Evolutionary conservation across 2,888 invertebrate genomes (phyloP).

Genomic region (Euplexia lucipara): DNA sequence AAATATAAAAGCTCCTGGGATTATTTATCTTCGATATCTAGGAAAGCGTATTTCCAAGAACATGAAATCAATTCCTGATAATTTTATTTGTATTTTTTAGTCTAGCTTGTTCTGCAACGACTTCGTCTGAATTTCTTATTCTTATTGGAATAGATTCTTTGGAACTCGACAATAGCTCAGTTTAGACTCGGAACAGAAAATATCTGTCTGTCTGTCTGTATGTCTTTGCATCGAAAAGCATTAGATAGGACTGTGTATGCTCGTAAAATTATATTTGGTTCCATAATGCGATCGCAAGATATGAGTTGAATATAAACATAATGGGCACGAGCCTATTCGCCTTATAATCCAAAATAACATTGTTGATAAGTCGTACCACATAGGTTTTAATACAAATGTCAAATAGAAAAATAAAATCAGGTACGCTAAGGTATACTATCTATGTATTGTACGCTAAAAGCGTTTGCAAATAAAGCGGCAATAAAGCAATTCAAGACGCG

Average conservation of each 20-base stretch:
- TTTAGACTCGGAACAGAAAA: too few species aligned
- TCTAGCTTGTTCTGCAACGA: too few species aligned
- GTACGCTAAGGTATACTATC: neutral
- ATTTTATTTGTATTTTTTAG: too few species aligned
- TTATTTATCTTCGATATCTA: neutral
- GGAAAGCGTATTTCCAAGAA: neutral
- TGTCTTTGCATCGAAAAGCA: too few species aligned
- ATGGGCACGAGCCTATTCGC: neutral
- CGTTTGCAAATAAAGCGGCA: neutral
- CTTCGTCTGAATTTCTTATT: too few species aligned
- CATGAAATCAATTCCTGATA: too few species aligned
- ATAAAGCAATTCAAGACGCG: neutral
- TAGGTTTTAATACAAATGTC: neutral
- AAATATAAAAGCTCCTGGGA: neutral
- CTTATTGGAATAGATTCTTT: too few species aligned
- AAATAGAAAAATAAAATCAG: neutral
- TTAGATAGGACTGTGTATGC: too few species aligned
- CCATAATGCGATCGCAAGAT: neutral
- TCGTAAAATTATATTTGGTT: slow-evolving; percentile 16
- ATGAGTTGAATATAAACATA: neutral
- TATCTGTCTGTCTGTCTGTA: too few species aligned
- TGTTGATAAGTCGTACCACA: neutral
- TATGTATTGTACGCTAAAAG: neutral
- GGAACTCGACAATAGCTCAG: too few species aligned
- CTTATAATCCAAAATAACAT: neutral